These are phyloP conservation scores for Branchipolynoe longqiensis DNA, from an alignment of 2,888 invertebrate genomes.

Conservation along the genomic window DNA sequence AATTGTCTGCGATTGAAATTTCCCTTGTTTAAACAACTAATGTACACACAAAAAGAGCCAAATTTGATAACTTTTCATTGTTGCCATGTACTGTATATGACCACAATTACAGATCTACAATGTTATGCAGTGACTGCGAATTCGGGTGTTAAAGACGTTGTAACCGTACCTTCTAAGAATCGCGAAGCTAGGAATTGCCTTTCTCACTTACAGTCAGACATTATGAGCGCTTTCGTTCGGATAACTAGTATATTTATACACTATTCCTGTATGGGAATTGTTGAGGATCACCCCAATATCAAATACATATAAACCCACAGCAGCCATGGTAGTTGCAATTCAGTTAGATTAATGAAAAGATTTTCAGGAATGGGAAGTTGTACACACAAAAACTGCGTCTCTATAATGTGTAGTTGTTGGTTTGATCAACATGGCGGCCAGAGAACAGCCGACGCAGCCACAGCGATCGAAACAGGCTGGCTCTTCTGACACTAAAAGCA, in stretches of 20 bases:
- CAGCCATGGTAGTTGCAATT: background rate
- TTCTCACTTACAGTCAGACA: no score
- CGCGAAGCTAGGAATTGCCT: no score
- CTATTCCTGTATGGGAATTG: conserved; percentile 6
- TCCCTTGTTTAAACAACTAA: no score
- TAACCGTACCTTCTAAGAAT: no score
- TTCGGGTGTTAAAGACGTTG: no score
- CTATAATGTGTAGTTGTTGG: background rate
- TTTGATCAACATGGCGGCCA: conserved; percentile 45
- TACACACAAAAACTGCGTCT: conserved; percentile 24
- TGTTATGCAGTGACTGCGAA: no score
- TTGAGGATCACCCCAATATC: background rate
- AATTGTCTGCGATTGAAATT: no score
- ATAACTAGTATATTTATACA: background rate
- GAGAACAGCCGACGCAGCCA: background rate
- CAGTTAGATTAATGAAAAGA: background rate
- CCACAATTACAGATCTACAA: no score
- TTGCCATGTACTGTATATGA: no score
- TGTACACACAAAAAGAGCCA: no score
- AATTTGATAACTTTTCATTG: no score
- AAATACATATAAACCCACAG: background rate
- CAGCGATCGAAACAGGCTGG: background rate
- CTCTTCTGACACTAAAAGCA: conserved; percentile 18
- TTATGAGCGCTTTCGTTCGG: no score
- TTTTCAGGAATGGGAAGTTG: conserved; percentile 22